phyloP scores from a whole-genome alignment of 2,888 invertebrate species.

The Acleris cristana region DNA sequence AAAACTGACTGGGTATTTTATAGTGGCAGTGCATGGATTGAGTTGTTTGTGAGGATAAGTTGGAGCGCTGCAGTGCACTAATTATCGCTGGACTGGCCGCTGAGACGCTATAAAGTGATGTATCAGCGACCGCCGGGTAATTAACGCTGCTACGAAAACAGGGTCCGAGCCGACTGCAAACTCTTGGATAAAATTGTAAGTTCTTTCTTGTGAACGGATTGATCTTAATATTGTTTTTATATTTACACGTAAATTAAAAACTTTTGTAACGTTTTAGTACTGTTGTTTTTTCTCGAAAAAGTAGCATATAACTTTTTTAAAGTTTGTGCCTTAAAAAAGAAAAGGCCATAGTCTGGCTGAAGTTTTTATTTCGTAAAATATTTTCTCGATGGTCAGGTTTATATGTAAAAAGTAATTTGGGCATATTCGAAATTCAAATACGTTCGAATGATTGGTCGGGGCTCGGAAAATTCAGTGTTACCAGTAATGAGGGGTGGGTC shows the following conservation, averaged over 20 bases:
- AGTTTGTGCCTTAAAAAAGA: neutral
- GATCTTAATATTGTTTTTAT: neutral
- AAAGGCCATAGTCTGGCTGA: neutral
- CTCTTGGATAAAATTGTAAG: constrained; percentile 73
- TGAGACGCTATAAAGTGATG: constrained; percentile 81
- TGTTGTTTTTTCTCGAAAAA: neutral
- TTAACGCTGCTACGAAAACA: constrained; percentile 80
- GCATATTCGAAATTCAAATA: constrained; percentile 8
- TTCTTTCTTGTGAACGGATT: constrained; percentile 43
- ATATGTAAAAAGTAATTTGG: neutral
- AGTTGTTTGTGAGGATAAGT: constrained; percentile 48
- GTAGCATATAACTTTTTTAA: neutral
- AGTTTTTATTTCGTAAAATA: neutral
- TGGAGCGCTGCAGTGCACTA: constrained; percentile 69
- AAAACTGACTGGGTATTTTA: constrained; percentile 58
- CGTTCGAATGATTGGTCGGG: constrained; percentile 10
- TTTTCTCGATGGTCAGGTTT: neutral
- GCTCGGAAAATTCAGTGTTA: constrained; percentile 3
- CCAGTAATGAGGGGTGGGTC: constrained; percentile 18
- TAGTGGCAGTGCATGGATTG: constrained; percentile 39
- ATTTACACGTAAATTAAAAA: constrained; percentile 1
- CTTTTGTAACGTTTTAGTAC: constrained; percentile 7
- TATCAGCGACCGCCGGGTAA: constrained; percentile 82
- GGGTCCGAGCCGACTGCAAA: constrained; percentile 62
- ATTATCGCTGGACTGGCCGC: constrained; percentile 69